Percentiles rank a stretch among this genome's conserved stretches.
These are phyloP conservation scores for Sinocyclocheilus maitianheensis DNA, from an alignment of 2,113 vertebrate genomes.

Conservation along the genomic window DNA sequence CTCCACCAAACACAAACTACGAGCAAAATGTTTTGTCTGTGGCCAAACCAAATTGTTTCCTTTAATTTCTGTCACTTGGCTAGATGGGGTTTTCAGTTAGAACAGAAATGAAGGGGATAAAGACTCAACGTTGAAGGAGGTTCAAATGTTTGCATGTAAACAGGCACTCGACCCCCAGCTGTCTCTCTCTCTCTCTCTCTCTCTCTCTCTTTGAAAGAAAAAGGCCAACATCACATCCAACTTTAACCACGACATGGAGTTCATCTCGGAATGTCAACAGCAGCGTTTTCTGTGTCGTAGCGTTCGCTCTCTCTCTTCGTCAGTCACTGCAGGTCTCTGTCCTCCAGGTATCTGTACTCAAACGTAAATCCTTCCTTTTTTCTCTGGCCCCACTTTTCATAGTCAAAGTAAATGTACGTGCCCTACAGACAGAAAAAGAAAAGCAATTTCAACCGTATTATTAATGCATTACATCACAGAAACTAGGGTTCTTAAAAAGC, in stretches of 20 bases:
- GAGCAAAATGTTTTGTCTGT: slow-evolving; percentile 24
- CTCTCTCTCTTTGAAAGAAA: slow-evolving; percentile 48
- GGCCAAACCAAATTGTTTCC: slow-evolving; percentile 58
- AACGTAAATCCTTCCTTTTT: too few species aligned
- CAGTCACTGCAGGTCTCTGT: slow-evolving; percentile 91
- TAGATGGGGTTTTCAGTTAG: slow-evolving; percentile 65
- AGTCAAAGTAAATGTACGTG: slow-evolving; percentile 98
- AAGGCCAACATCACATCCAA: slow-evolving; percentile 52
- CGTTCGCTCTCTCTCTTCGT: slow-evolving; percentile 58
- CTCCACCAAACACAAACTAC: slow-evolving; percentile 47
- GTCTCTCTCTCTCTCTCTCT: not conserved
- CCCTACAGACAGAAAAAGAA: slow-evolving; percentile 73
- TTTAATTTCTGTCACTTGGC: slow-evolving; percentile 62
- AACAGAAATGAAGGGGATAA: slow-evolving; percentile 34
- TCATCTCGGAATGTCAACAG: slow-evolving; percentile 83
- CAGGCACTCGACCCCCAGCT: slow-evolving; percentile 53
- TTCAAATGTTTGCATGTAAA: slow-evolving; percentile 60
- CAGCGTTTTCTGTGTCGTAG: slow-evolving; percentile 67
- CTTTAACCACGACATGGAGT: slow-evolving; percentile 74
- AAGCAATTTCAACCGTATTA: not conserved
- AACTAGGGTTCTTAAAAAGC: not conserved
- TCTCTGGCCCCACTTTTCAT: slow-evolving; percentile 82
- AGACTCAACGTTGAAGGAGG: slow-evolving; percentile 35
- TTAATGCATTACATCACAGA: not conserved
- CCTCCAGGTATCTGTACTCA: slow-evolving; percentile 92